Conservation (phyloP, 2,797 vertebrate genomes). For the Pseudomugil tenellus region DNA sequence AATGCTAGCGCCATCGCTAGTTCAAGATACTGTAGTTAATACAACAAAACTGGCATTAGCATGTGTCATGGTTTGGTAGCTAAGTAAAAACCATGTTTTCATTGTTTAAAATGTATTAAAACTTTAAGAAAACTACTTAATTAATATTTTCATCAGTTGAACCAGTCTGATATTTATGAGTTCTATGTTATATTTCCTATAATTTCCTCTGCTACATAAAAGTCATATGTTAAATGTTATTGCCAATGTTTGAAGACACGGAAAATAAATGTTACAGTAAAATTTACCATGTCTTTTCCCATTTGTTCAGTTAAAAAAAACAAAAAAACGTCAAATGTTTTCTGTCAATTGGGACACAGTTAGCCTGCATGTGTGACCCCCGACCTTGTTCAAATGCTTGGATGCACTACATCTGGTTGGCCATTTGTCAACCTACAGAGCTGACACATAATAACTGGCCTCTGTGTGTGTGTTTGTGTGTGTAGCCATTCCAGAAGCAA, state of each 20-base stretch:
- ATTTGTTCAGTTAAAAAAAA: background rate
- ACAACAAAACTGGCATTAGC: background rate
- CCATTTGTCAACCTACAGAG: conserved; percentile 27
- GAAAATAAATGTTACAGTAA: background rate
- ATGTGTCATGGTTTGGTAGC: background rate
- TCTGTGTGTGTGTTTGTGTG: conserved; percentile 41
- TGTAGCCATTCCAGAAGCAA: conserved; percentile 85
- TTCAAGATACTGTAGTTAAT: background rate
- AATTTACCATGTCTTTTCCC: background rate
- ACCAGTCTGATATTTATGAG: background rate
- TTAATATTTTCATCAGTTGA: background rate
- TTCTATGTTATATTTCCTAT: background rate
- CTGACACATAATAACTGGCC: conserved; percentile 36
- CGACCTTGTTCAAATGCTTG: conserved; percentile 26
- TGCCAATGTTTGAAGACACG: background rate
- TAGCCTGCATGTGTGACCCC: conserved; percentile 12
- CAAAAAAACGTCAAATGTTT: no score
- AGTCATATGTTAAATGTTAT: background rate
- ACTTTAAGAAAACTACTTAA: background rate
- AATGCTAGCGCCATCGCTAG: background rate
- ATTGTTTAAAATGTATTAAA: background rate
- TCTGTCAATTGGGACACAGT: conserved; percentile 8
- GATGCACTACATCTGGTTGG: conserved; percentile 31
- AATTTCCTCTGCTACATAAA: background rate
- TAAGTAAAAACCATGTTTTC: background rate